Conservation (phyloP, 2,888 invertebrate genomes). For the Tipula unca region DNA sequence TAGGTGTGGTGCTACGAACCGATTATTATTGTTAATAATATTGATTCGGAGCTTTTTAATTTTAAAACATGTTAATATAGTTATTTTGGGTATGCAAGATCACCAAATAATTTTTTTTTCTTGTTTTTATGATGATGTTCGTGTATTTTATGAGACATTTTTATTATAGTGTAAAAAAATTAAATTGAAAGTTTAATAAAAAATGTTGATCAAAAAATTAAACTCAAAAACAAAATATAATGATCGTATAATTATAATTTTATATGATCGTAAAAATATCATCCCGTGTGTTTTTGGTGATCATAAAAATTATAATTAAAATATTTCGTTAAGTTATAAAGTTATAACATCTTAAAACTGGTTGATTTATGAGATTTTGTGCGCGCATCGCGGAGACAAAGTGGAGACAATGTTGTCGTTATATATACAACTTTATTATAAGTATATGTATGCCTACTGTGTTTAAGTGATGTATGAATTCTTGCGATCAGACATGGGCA, state of each 20-base stretch:
- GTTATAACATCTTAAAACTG: not conserved
- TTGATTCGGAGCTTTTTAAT: not conserved
- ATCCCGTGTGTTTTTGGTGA: not conserved
- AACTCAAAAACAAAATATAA: not conserved
- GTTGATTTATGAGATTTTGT: not conserved
- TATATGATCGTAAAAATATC: not conserved
- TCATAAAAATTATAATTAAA: not conserved
- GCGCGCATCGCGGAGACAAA: conserved; percentile 2
- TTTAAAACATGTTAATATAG: not conserved
- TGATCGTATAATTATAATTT: not conserved
- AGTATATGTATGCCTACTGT: no score
- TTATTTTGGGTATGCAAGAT: not conserved
- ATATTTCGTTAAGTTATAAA: not conserved
- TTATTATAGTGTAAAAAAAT: not conserved
- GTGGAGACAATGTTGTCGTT: not conserved
- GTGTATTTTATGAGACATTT: conserved; percentile 14
- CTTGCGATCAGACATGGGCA: not conserved
- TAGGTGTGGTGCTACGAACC: not conserved
- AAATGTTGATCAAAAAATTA: not conserved
- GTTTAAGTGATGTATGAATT: not conserved
- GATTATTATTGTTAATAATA: not conserved
- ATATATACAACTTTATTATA: not conserved
- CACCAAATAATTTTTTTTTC: not conserved
- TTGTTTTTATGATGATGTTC: conserved; percentile 1
- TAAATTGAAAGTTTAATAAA: not conserved